Percentiles rank a stretch among this genome's conserved stretches.
phyloP scores from a whole-genome alignment of 1,140 invertebrate genomes.

The Scaptomyza pallida region DNA sequence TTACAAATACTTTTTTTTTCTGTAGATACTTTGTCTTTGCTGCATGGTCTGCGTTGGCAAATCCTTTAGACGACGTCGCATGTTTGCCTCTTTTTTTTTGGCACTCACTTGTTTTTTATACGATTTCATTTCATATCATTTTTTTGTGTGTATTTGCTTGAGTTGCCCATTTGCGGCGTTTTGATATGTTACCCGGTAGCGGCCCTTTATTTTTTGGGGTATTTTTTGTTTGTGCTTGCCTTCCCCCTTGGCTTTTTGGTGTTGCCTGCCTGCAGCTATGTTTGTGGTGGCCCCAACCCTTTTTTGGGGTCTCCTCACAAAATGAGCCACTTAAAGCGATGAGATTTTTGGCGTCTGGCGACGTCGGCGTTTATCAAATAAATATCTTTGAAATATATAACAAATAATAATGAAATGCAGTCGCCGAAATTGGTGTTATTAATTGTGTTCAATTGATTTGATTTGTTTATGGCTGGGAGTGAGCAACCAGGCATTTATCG shows the following conservation, averaged over 20 bases:
- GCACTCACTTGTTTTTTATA: conserved; percentile 62
- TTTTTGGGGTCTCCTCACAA: conserved; percentile 18
- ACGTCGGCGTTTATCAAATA: conserved; percentile 76
- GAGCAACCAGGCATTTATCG: background rate
- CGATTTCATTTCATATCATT: conserved; percentile 74
- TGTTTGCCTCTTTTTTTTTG: conserved; percentile 73
- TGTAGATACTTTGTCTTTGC: conserved; percentile 71
- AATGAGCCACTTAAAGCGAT: conserved; percentile 81
- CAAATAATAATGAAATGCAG: conserved; percentile 80
- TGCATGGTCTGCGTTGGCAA: conserved; percentile 62
- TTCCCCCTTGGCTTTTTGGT: conserved; percentile 33
- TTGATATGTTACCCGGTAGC: conserved; percentile 80
- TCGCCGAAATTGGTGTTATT: conserved; percentile 72
- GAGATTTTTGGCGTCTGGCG: conserved; percentile 78
- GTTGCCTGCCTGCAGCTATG: conserved; percentile 63
- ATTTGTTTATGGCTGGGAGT: conserved; percentile 53
- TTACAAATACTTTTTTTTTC: conserved; percentile 25
- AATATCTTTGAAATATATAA: conserved; percentile 80
- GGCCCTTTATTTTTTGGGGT: conserved; percentile 22
- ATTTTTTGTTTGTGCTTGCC: conserved; percentile 17
- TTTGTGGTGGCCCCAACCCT: conserved; percentile 39
- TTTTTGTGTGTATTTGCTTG: conserved; percentile 52
- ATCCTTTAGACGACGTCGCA: conserved; percentile 77
- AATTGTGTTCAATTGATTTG: conserved; percentile 74
- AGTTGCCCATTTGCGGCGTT: conserved; percentile 77